phyloP scores from a whole-genome alignment of 2,113 vertebrate genomes.

The Micronycteris hirsuta region DNA sequence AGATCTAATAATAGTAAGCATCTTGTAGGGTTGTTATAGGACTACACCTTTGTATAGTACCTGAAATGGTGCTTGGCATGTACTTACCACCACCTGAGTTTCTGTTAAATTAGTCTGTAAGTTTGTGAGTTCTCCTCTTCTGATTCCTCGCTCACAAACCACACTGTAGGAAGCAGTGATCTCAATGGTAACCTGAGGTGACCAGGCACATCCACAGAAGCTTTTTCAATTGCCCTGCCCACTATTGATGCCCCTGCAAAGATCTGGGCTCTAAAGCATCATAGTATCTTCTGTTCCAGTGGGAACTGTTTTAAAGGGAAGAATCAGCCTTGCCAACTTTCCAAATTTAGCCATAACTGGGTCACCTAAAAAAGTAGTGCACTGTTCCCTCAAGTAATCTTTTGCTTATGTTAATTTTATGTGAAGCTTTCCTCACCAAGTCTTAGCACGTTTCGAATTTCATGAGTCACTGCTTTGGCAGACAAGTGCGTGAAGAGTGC shows the following conservation, averaged over 20 bases:
- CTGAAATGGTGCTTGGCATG: not conserved
- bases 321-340: constrained; percentile 55
- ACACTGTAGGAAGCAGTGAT: not conserved
- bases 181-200: not conserved
- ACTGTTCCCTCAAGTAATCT: constrained; percentile 70
- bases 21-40: not conserved
- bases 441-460: constrained; percentile 66
- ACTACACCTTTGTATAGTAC: not conserved
- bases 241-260: constrained; percentile 12
- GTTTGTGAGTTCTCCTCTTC: not conserved
- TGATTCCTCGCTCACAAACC: not conserved
- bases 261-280: not conserved
- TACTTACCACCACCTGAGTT: not conserved
- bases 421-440: constrained; percentile 61
- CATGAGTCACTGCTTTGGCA: constrained; percentile 64
- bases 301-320: constrained; percentile 25
- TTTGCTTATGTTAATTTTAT: constrained; percentile 71
- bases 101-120: not conserved
- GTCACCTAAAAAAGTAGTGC: constrained; percentile 74
- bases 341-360: constrained; percentile 72
- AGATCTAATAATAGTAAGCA: not conserved
- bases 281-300: constrained; percentile 54
- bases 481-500: constrained; percentile 46
- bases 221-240: constrained; percentile 2
- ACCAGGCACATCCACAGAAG: not conserved